Percentiles rank a stretch among this genome's conserved stretches.
phyloP scores from a whole-genome alignment of 1,140 invertebrate species.

The Homalodisca vitripennis region DNA sequence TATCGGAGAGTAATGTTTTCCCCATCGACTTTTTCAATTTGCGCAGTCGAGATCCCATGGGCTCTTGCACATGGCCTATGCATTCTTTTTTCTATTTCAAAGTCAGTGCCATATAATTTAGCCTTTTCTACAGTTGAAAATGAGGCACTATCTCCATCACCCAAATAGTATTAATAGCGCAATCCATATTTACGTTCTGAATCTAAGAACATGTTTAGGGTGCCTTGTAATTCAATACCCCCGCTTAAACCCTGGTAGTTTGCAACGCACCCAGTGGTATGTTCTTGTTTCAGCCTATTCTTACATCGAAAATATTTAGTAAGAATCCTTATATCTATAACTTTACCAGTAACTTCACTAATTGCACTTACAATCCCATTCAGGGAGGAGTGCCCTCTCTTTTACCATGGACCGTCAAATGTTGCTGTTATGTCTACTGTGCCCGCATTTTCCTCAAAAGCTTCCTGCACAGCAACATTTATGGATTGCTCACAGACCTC shows the following conservation, averaged over 20 bases:
- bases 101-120: background rate
- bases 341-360: slow-evolving; percentile 21
- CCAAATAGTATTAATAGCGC: background rate
- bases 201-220: background rate
- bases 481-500: slow-evolving; percentile 1
- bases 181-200: background rate
- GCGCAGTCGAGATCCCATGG: background rate
- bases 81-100: background rate
- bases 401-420: slow-evolving; percentile 26
- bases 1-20: background rate
- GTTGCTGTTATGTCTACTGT: background rate
- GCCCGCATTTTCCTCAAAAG: slow-evolving; percentile 5
- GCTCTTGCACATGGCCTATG: too few relatives aligned
- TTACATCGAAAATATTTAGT: slow-evolving; percentile 17
- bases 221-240: background rate
- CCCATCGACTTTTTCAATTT: background rate
- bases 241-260: background rate
- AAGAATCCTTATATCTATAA: slow-evolving; percentile 30
- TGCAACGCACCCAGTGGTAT: background rate
- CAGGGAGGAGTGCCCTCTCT: background rate
- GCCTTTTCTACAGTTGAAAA: background rate
- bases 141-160: background rate
- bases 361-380: slow-evolving; percentile 10
- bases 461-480: slow-evolving; percentile 1
- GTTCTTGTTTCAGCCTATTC: background rate